Evolutionary conservation across 2,113 vertebrate species (phyloP).

Genomic region (Equus przewalskii): DNA sequence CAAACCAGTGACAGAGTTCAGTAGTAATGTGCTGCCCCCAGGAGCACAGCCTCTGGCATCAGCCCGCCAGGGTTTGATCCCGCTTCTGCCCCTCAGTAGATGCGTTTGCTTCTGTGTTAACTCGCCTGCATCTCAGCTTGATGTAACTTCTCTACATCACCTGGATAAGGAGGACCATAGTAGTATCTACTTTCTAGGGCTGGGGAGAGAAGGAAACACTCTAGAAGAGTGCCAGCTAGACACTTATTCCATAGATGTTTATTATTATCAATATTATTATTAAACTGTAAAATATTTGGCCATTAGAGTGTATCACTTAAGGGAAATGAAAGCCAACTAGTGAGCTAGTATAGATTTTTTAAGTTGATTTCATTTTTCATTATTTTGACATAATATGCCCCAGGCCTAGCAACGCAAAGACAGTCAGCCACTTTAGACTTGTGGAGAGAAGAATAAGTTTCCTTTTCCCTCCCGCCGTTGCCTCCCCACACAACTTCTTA

Average conservation of each 20-base stretch:
- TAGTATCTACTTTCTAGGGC: neutral
- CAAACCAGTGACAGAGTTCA: neutral
- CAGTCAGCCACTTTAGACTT: neutral
- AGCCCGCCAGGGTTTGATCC: neutral
- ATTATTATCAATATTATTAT: neutral
- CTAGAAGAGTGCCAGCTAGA: neutral
- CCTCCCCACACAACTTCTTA: neutral
- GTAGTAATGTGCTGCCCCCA: neutral
- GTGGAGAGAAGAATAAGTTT: neutral
- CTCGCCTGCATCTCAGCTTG: neutral
- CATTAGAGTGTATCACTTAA: neutral
- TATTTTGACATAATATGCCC: neutral
- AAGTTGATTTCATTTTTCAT: constrained; percentile 56
- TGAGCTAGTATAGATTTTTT: neutral
- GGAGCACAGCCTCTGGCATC: neutral
- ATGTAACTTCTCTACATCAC: neutral
- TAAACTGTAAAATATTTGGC: neutral
- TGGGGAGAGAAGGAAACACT: neutral
- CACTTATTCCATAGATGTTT: neutral
- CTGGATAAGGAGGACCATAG: neutral
- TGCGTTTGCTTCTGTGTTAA: neutral
- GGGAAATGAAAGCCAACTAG: constrained; percentile 27
- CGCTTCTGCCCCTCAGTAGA: neutral
- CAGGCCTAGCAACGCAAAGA: neutral
- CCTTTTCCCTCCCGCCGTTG: neutral